phyloP scores from a whole-genome alignment of 1,140 invertebrate genomes.

The Neelides sp. region DNA sequence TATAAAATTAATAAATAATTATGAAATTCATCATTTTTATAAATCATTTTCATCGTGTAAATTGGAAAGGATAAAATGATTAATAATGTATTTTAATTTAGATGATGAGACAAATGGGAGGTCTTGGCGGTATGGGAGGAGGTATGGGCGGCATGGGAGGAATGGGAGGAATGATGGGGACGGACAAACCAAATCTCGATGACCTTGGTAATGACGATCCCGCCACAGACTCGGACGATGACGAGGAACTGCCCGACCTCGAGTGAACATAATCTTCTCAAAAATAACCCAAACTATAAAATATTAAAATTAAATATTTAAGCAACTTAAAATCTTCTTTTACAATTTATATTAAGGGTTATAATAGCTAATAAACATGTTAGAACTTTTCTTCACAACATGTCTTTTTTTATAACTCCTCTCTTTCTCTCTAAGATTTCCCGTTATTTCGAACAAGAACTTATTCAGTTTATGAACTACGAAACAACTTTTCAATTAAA shows the following conservation, averaged over 20 bases:
- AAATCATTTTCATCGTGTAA: slow-evolving; percentile 25
- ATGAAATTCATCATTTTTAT: slow-evolving; percentile 24
- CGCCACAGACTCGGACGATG: slow-evolving; percentile 46
- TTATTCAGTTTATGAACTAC: too few species aligned
- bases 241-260: slow-evolving; percentile 43
- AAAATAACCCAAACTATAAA: background rate
- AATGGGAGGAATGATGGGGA: slow-evolving; percentile 23
- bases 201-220: slow-evolving; percentile 39
- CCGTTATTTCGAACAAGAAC: too few species aligned
- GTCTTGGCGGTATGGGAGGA: slow-evolving; percentile 34
- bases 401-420: too few species aligned
- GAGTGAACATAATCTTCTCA: slow-evolving; percentile 35
- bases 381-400: too few species aligned
- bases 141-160: slow-evolving; percentile 35
- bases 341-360: background rate
- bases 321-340: background rate
- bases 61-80: slow-evolving; percentile 1
- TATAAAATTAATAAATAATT: slow-evolving; percentile 14
- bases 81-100: slow-evolving; percentile 30
- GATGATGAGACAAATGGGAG: slow-evolving; percentile 48
- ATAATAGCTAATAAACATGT: too few species aligned
- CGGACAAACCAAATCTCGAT: slow-evolving; percentile 39
- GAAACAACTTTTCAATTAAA: too few species aligned
- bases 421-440: too few species aligned
- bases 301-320: background rate